These are phyloP conservation scores for Porites lobata DNA, from an alignment of 92 coral and sea anemone species.

Conservation along the genomic window DNA sequence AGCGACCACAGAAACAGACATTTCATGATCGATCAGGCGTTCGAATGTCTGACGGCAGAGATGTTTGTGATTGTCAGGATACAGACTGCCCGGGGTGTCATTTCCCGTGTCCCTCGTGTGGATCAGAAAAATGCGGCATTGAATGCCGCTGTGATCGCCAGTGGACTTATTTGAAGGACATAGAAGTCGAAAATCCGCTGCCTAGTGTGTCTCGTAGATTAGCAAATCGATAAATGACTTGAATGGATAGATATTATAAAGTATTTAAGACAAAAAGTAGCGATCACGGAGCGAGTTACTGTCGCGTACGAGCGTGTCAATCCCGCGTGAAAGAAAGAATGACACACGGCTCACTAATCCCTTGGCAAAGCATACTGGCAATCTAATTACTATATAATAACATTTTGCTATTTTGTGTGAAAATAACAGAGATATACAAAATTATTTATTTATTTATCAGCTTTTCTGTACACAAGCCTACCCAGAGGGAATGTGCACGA, in stretches of 20 bases:
- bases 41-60: constrained; percentile 84
- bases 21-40: constrained; percentile 90
- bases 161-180: constrained; percentile 89
- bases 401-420: too few species aligned
- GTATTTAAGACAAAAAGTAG: not conserved
- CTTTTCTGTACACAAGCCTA: too few species aligned
- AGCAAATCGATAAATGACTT: constrained; percentile 21
- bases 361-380: too few species aligned
- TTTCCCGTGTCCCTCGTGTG: constrained; percentile 95
- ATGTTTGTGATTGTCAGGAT: constrained; percentile 97
- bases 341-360: too few species aligned
- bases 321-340: too few species aligned
- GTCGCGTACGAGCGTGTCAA: too few species aligned
- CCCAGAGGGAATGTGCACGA: too few species aligned
- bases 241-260: too few species aligned
- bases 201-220: constrained; percentile 36
- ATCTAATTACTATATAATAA: too few species aligned
- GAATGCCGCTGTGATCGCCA: constrained; percentile 94
- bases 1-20: constrained; percentile 55
- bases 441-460: too few species aligned
- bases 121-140: constrained; percentile 98
- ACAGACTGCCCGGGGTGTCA: constrained; percentile 95
- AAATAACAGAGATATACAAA: too few species aligned
- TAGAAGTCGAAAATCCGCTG: constrained; percentile 85
- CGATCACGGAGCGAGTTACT: not conserved